phyloP scores from a whole-genome alignment of 2,113 vertebrate genomes.

The Xiphorhynchus elegans region DNA sequence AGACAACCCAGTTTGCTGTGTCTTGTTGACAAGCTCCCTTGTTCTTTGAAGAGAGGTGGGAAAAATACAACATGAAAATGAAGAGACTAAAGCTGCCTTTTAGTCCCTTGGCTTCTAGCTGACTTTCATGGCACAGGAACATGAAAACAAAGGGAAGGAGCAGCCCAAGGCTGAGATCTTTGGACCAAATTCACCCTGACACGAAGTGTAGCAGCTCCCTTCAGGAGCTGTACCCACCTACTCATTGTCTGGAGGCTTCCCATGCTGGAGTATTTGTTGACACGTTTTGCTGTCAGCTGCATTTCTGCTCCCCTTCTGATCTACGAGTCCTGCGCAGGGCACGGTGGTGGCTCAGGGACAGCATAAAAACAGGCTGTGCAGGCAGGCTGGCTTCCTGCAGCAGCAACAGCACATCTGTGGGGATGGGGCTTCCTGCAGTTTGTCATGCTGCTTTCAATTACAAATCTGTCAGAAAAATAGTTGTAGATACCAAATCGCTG shows the following conservation, averaged over 20 bases:
- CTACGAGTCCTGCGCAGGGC: rapidly evolving
- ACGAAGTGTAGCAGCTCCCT: background rate
- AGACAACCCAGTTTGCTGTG: rapidly evolving
- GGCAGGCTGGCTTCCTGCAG: background rate
- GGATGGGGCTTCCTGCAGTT: background rate
- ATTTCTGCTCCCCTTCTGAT: background rate
- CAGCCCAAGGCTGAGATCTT: background rate
- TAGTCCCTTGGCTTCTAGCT: background rate
- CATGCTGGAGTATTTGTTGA: background rate
- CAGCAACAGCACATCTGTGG: background rate
- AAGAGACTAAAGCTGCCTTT: background rate
- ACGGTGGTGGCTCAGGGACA: background rate
- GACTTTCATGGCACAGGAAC: background rate
- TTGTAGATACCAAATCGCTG: background rate
- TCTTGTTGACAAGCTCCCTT: background rate
- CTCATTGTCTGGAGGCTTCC: background rate
- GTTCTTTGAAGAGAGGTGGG: background rate
- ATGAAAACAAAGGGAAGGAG: background rate
- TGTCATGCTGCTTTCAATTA: background rate
- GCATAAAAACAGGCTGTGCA: background rate
- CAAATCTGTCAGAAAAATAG: background rate
- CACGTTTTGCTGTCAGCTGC: background rate
- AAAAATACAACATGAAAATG: background rate
- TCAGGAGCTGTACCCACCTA: background rate
- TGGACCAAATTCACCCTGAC: background rate